Conservation (phyloP, 2,113 vertebrate genomes). For the Alligator sinensis region DNA sequence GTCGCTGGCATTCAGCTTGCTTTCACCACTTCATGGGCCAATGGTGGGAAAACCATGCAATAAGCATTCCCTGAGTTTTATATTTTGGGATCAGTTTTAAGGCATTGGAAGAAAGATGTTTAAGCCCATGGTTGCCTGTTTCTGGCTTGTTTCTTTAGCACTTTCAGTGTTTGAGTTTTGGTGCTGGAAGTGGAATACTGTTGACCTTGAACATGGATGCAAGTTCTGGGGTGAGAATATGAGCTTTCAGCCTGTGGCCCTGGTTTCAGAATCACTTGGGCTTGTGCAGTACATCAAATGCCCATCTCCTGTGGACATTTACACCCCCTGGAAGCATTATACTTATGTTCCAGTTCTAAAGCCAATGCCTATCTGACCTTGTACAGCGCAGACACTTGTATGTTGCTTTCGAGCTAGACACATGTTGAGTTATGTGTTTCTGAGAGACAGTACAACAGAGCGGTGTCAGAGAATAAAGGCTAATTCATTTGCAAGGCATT, state of each 20-base stretch:
- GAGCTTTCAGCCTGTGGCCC: background rate
- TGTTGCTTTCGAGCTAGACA: background rate
- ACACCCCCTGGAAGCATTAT: accelerated
- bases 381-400: background rate
- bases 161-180: background rate
- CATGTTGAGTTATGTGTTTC: background rate
- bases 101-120: accelerated
- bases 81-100: background rate
- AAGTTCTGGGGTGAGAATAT: background rate
- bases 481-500: background rate
- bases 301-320: background rate
- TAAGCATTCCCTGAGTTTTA: accelerated
- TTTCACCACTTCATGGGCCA: background rate
- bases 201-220: background rate
- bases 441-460: background rate
- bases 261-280: background rate
- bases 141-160: accelerated
- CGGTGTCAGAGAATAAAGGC: background rate
- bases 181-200: background rate
- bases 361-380: background rate
- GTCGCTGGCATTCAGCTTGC: background rate
- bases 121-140: background rate
- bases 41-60: accelerated
- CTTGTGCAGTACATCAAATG: no score
- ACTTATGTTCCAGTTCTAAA: background rate